Evolutionary conservation across 2,797 vertebrate genomes (phyloP).

Genomic region (Rousettus madagascariensis): DNA sequence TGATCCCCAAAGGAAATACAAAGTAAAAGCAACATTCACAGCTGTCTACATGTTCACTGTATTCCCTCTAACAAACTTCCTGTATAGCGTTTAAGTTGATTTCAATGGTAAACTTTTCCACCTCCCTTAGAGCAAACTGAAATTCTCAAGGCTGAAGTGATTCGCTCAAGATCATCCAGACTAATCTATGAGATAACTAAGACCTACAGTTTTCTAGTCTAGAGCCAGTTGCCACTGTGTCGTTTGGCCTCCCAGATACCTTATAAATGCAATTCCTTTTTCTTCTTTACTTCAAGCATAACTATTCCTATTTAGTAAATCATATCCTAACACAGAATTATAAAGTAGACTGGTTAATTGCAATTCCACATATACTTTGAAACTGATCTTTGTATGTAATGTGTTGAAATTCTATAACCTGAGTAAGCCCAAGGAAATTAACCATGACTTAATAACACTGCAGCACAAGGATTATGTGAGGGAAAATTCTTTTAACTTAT

Average conservation of each 20-base stretch:
- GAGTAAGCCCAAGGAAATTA: conserved; percentile 25
- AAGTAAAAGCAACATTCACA: background rate
- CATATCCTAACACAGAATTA: conserved; percentile 52
- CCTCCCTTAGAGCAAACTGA: conserved; percentile 2
- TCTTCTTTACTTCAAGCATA: conserved; percentile 44
- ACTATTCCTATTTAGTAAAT: conserved; percentile 51
- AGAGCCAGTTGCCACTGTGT: background rate
- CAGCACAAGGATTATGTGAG: background rate
- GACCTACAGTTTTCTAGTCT: background rate
- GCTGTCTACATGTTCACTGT: background rate
- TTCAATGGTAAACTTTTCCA: conserved; percentile 9
- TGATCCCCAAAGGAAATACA: background rate
- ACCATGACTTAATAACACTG: conserved; percentile 12
- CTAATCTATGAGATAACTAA: background rate
- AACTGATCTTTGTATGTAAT: conserved; percentile 51
- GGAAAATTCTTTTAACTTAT: conserved; percentile 27
- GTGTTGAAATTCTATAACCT: background rate
- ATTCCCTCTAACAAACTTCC: background rate
- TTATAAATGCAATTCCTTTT: conserved; percentile 26
- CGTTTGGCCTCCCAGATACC: conserved; percentile 8
- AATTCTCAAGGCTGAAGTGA: background rate
- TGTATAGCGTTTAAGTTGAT: background rate
- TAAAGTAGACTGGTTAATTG: conserved; percentile 36
- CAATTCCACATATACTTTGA: background rate
- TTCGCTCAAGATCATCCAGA: conserved; percentile 56